Evolutionary conservation across 1,140 invertebrate species (phyloP).

Genomic region (Scaptomyza pallida): DNA sequence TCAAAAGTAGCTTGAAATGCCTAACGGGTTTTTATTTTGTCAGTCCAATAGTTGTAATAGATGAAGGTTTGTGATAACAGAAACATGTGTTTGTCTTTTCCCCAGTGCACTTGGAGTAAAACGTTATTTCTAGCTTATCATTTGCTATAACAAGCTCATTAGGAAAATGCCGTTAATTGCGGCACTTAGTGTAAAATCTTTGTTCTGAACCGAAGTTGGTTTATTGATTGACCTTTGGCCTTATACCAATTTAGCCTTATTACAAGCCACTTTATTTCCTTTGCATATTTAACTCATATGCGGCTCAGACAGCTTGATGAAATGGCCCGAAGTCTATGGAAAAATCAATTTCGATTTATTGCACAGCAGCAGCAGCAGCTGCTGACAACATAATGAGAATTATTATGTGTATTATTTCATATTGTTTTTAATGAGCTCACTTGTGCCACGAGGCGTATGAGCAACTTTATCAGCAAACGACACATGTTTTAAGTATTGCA

Average conservation of each 20-base stretch:
- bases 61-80: background rate
- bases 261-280: conserved; percentile 11
- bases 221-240: background rate
- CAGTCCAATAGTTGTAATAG: background rate
- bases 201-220: too few species aligned
- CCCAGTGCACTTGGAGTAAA: background rate
- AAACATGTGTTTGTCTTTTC: background rate
- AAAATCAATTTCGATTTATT: conserved; percentile 66
- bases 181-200: too few species aligned
- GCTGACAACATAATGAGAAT: conserved; percentile 41
- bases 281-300: conserved; percentile 2
- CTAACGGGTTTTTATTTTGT: background rate
- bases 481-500: conserved; percentile 61
- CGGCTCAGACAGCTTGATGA: conserved; percentile 32
- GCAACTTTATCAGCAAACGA: conserved; percentile 52
- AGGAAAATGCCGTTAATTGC: background rate
- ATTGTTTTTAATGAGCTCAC: conserved; percentile 66
- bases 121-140: too few species aligned
- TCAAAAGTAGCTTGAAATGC: background rate
- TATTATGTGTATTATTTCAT: conserved; percentile 22
- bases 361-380: conserved; percentile 52
- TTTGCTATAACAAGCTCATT: background rate
- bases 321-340: conserved; percentile 19
- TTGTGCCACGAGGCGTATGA: conserved; percentile 46
- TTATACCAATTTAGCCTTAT: conserved; percentile 17